These are phyloP conservation scores for Stichodactyla helianthus DNA, from an alignment of 64 coral and sea anemone species.

Conservation along the genomic window DNA sequence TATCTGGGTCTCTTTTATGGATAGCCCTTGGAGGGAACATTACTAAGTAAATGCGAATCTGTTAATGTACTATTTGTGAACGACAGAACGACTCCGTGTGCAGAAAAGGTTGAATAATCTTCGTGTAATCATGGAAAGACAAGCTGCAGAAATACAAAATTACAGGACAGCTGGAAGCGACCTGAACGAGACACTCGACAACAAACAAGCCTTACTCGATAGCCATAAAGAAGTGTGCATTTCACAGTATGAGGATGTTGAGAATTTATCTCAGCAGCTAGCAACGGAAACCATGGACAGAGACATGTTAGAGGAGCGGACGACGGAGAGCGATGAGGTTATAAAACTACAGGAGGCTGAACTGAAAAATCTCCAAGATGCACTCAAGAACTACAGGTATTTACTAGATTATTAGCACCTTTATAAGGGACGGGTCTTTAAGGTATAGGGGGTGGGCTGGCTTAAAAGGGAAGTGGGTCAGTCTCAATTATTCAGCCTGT, in stretches of 20 bases:
- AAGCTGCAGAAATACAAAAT: constrained; percentile 43
- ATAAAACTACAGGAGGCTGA: constrained; percentile 55
- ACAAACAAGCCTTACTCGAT: constrained; percentile 46
- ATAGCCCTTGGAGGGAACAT: not conserved
- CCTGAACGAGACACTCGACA: constrained; percentile 44
- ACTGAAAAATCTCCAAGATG: constrained; percentile 31
- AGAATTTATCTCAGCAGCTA: constrained; percentile 28
- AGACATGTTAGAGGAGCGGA: constrained; percentile 45
- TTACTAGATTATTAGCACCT: too few species aligned
- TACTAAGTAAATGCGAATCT: not conserved
- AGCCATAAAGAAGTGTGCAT: constrained; percentile 71
- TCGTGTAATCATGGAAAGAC: constrained; percentile 46
- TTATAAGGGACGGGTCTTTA: too few species aligned
- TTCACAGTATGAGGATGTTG: constrained; percentile 55
- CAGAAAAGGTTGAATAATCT: constrained; percentile 42
- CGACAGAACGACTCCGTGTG: not conserved
- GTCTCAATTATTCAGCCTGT: too few species aligned
- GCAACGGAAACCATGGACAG: constrained; percentile 35
- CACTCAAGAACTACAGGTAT: constrained; percentile 10
- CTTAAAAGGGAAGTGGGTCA: too few species aligned
- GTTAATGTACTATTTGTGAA: not conserved
- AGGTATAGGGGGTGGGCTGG: too few species aligned
- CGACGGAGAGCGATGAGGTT: constrained; percentile 38
- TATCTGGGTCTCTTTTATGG: not conserved
- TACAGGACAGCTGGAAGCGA: constrained; percentile 24